Percentiles rank a stretch among this genome's conserved stretches.
Conservation (phyloP, 2,113 vertebrate genomes). For the Corythaixoides concolor region DNA sequence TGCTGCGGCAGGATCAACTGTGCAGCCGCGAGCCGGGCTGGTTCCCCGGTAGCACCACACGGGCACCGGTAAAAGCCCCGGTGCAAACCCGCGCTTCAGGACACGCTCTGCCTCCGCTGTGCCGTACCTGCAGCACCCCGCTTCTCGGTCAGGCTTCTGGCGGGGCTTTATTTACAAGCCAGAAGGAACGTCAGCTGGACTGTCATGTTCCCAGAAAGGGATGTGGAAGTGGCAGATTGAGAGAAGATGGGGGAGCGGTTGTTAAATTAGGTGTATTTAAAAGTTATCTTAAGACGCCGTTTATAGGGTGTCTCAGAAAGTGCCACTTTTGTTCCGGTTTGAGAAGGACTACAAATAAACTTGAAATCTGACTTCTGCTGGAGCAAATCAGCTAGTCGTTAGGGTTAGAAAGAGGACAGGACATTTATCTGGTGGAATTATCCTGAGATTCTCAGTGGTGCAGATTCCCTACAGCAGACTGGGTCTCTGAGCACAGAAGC, state of each 20-base stretch:
- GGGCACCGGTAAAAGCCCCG: background rate
- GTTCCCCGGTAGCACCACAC: accelerated
- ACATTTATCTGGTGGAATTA: background rate
- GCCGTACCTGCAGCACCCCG: background rate
- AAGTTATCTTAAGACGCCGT: background rate
- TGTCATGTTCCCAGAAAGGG: background rate
- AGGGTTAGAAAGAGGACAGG: background rate
- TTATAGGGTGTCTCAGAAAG: background rate
- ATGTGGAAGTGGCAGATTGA: background rate
- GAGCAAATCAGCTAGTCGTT: background rate
- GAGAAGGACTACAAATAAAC: too few species aligned
- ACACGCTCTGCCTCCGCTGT: background rate
- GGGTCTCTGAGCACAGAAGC: background rate
- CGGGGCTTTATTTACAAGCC: accelerated
- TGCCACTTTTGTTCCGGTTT: accelerated
- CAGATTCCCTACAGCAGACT: background rate
- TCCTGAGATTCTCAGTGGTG: background rate
- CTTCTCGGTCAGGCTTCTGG: accelerated
- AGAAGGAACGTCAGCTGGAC: background rate
- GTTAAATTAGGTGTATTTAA: background rate
- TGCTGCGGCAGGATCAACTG: background rate
- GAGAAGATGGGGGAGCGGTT: background rate
- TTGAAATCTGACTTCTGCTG: background rate
- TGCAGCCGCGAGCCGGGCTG: background rate
- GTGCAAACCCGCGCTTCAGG: accelerated